A percentile compares a stretch with the other conserved stretches of the same genome.
These are phyloP conservation scores for Drosophila heteroneura DNA, from an alignment of 2,888 invertebrate genomes.

Conservation along the genomic window DNA sequence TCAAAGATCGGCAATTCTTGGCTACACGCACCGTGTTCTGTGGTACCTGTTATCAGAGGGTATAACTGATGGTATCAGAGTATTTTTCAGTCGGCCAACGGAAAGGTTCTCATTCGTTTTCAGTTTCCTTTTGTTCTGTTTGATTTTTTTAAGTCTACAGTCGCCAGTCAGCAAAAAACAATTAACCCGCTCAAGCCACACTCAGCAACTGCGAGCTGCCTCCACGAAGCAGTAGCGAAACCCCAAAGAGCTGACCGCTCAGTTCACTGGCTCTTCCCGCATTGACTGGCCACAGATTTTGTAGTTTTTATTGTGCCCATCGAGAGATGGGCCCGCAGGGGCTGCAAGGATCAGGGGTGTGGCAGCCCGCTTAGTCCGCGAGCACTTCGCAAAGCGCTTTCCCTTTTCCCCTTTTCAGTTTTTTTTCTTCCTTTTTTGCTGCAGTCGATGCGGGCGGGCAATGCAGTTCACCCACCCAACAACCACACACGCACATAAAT, in stretches of 20 bases:
- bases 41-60: background rate
- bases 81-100: background rate
- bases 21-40: background rate
- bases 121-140: slow-evolving; percentile 16
- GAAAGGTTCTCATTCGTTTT: background rate
- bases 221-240: slow-evolving; percentile 4
- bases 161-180: slow-evolving; percentile 71
- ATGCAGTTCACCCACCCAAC: slow-evolving; percentile 15
- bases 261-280: slow-evolving; percentile 47
- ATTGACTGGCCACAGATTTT: slow-evolving; percentile 73
- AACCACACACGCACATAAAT: slow-evolving; percentile 58
- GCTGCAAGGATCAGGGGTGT: background rate
- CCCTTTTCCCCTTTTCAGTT: slow-evolving; percentile 43
- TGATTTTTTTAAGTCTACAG: slow-evolving; percentile 33
- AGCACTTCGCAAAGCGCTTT: slow-evolving; percentile 45
- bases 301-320: slow-evolving; percentile 54
- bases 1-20: rapidly evolving
- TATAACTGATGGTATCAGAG: background rate
- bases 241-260: slow-evolving; percentile 42
- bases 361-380: slow-evolving; percentile 48
- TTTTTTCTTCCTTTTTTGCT: background rate
- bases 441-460: slow-evolving; percentile 30
- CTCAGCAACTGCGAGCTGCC: slow-evolving; percentile 10
- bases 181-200: slow-evolving; percentile 64
- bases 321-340: background rate